Evolutionary conservation across 1,140 invertebrate genomes (phyloP).

Genomic region (Oncopeltus fasciatus): DNA sequence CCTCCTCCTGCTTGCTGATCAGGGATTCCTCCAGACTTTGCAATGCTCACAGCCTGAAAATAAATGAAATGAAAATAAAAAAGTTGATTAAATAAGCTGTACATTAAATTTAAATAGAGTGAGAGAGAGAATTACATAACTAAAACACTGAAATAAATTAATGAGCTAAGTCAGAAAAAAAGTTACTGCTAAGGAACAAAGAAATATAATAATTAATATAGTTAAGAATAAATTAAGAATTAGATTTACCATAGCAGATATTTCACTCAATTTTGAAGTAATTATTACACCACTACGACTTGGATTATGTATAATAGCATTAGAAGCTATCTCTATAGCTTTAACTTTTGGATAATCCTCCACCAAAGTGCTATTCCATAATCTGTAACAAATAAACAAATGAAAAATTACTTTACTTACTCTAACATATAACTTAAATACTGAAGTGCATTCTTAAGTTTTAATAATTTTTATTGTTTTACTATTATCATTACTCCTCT

Average conservation of each 20-base stretch:
- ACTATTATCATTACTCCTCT: too few species aligned
- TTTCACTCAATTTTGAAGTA: conserved; percentile 52
- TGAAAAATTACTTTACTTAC: too few species aligned
- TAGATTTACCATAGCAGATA: conserved; percentile 39
- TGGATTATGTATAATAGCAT: conserved; percentile 55
- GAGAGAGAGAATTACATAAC: not conserved
- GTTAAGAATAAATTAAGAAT: conserved; percentile 10
- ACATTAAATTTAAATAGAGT: too few species aligned
- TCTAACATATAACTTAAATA: too few species aligned
- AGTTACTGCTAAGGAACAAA: not conserved
- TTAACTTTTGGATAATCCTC: conserved; percentile 77
- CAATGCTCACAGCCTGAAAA: conserved; percentile 59
- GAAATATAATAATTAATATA: too few species aligned
- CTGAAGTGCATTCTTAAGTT: too few species aligned
- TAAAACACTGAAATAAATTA: not conserved
- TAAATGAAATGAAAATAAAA: too few species aligned
- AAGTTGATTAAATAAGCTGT: too few species aligned
- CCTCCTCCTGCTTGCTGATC: conserved; percentile 48
- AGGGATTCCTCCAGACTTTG: conserved; percentile 53
- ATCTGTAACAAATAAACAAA: conserved; percentile 35
- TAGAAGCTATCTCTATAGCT: conserved; percentile 63
- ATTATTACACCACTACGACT: conserved; percentile 43
- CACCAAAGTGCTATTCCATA: conserved; percentile 83
- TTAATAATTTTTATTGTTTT: too few species aligned
- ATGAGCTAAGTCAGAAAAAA: not conserved